Base-by-base conservation (phyloP, 2,113 vertebrate genomes). In the Prietella phreatophila region DNA sequence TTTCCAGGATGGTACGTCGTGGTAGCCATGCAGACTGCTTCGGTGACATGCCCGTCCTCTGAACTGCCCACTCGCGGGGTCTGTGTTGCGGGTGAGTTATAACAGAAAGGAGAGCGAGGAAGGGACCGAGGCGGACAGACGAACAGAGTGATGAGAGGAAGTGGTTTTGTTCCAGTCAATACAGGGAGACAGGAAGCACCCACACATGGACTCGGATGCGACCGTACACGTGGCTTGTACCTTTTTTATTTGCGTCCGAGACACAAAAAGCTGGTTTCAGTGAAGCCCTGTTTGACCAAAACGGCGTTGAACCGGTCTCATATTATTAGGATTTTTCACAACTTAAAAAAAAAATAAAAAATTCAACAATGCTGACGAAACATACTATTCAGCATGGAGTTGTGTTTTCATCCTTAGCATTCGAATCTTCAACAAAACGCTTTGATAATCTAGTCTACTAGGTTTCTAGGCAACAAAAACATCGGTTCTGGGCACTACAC, bases 41-140 rank as follows among this genome's bases (percentile, higher is more conserved):
- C 30, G 56, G 84, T 65, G 25, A 78, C 58, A 39, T n/a, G 73
- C 67, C 83, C 88, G 87, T 90, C 90, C 90, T 89, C 87, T 90
- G 91, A 90, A 61, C 85, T 87, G 89, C 85, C 86, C 92, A 93
- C 94, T 93, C 91, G 85, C 89, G 89, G 91, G 81, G 90, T 89
- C 92, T 91, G 86, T 61, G 75, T 58, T 50, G 89, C 4, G 47
- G 17, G 75, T 88, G 85, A 91, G 92, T 93, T 92, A 90, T 91
- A 90, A 93, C 93, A 95, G 95, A 94, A 95, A 94, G 92, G 94
- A 94, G 94, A 93, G 91, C 90, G 88, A 90, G 92, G 88, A 93
- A 90, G 73, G 73, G 85, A 92, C 86, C 83, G 89, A 76, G 92
- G 89, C 89, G 90, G 82, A 89, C n/a, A 85, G 92, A 92, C 91